These are phyloP conservation scores for Callopanchax toddi DNA, from an alignment of 2,113 vertebrate genomes.

Conservation along the genomic window DNA sequence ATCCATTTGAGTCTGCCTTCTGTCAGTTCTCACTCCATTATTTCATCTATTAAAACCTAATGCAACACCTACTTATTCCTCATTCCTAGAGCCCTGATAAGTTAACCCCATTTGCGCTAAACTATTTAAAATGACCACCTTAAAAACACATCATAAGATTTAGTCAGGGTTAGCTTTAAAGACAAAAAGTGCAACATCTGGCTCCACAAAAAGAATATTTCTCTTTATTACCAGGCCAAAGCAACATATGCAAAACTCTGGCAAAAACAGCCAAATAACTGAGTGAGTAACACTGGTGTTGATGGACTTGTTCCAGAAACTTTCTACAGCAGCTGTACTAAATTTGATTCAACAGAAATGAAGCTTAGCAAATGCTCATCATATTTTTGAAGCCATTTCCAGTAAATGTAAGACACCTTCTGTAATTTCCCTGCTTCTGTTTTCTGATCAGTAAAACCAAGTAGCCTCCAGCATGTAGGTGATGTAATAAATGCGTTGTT, in stretches of 20 bases:
- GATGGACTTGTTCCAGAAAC: too few relatives aligned
- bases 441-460: too few relatives aligned
- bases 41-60: not conserved
- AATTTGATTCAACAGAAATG: not conserved
- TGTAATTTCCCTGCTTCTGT: too few relatives aligned
- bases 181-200: not conserved
- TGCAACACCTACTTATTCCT: not conserved
- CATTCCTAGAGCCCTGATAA: too few relatives aligned
- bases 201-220: not conserved
- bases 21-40: not conserved
- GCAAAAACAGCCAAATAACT: too few relatives aligned
- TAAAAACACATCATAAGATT: too few relatives aligned
- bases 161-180: not conserved
- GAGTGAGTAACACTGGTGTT: not conserved
- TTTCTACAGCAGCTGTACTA: not conserved
- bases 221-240: not conserved
- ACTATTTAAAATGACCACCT: not conserved
- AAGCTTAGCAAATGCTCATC: not conserved
- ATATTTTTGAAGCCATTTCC: not conserved
- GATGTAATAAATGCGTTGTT: too few relatives aligned
- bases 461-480: too few relatives aligned
- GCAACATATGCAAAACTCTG: not conserved
- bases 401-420: too few relatives aligned
- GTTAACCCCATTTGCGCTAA: not conserved
- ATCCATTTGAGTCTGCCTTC: not conserved